Conservation (phyloP, 2,888 invertebrate genomes). For the Lordiphosa andalusiaca region DNA sequence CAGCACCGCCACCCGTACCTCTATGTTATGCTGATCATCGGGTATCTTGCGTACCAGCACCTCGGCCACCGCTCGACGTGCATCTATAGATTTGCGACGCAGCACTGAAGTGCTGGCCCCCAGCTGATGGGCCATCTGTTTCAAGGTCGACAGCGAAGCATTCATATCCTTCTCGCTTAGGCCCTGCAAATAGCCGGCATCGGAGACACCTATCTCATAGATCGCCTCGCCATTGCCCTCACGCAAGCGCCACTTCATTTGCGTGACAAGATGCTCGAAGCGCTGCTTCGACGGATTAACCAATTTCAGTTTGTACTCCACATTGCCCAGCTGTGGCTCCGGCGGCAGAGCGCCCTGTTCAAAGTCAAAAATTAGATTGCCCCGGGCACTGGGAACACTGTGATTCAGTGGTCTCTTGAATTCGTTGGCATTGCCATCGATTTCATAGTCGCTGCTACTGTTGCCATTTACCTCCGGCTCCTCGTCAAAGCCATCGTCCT, state of each 20-base stretch:
- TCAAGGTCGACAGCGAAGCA: slow-evolving; percentile 91
- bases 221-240: slow-evolving; percentile 98
- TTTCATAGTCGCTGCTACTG: slow-evolving; percentile 51
- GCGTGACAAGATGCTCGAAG: slow-evolving; percentile 97
- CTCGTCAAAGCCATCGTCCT: slow-evolving; percentile 78
- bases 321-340: slow-evolving; percentile 95
- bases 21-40: slow-evolving; percentile 93
- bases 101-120: slow-evolving; percentile 90
- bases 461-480: slow-evolving; percentile 69
- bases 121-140: slow-evolving; percentile 92
- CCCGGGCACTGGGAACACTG: slow-evolving; percentile 29
- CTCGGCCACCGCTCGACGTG: slow-evolving; percentile 88
- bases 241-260: slow-evolving; percentile 98
- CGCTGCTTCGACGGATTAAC: slow-evolving; percentile 94
- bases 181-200: slow-evolving; percentile 93
- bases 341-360: slow-evolving; percentile 89
- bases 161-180: slow-evolving; percentile 90
- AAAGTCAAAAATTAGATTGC: slow-evolving; percentile 80
- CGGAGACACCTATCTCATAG: slow-evolving; percentile 97
- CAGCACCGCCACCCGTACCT: slow-evolving; percentile 94
- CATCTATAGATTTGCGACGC: slow-evolving; percentile 83
- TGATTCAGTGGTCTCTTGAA: slow-evolving; percentile 20
- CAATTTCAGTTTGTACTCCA: slow-evolving; percentile 97
- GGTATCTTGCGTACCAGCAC: slow-evolving; percentile 93
- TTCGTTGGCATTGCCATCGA: slow-evolving; percentile 44